phyloP scores from a whole-genome alignment of 2,113 vertebrate species.

The Corythornis vintsioides region DNA sequence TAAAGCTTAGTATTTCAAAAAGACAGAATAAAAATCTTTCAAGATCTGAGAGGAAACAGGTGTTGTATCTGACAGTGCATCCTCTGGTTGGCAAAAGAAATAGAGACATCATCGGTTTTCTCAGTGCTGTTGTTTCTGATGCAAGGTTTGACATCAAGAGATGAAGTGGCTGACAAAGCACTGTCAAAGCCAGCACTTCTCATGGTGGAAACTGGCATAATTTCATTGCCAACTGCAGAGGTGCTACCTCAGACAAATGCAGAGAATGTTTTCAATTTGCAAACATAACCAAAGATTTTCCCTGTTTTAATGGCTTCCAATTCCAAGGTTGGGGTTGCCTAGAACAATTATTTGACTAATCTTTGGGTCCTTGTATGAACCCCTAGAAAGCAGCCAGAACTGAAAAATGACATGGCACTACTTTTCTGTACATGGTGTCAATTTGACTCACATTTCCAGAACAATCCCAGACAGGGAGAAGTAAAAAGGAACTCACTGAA shows the following conservation, averaged over 20 bases:
- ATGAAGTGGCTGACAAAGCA: constrained; percentile 18
- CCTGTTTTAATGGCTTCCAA: not conserved
- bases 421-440: not conserved
- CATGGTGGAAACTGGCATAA: not conserved
- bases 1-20: not conserved
- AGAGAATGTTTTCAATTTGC: not conserved
- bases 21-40: not conserved
- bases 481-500: not conserved
- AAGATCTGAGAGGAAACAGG: not conserved
- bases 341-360: not conserved
- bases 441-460: not conserved
- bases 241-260: not conserved
- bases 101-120: not conserved
- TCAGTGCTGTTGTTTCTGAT: not conserved
- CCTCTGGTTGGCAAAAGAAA: not conserved
- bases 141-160: not conserved
- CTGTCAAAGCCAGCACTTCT: constrained; percentile 9
- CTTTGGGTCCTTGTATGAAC: not conserved
- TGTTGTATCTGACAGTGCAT: not conserved
- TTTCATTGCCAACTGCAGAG: not conserved
- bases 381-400: not conserved
- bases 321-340: not conserved
- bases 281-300: not conserved
- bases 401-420: not conserved
- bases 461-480: not conserved